Percentiles rank a stretch among this genome's conserved stretches.
Evolutionary conservation across 1,140 invertebrate species (phyloP).

Genomic region (Augochlora pura): DNA sequence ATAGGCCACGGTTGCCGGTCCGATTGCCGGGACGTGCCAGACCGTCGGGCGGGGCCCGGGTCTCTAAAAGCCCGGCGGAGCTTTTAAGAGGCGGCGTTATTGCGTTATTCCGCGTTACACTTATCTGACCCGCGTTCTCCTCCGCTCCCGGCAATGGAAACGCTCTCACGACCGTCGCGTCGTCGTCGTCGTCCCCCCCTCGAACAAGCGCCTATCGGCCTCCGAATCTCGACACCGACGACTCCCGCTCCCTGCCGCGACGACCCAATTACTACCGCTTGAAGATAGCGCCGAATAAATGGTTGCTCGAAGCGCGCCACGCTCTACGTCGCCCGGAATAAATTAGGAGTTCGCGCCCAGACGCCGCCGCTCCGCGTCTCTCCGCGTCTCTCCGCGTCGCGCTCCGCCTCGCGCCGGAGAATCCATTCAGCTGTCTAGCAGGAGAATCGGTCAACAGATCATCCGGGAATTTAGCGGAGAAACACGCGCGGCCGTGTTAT

Average conservation of each 20-base stretch:
- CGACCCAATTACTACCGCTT: constrained; percentile 11
- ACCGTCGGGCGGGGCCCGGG: neutral
- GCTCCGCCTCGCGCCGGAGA: neutral
- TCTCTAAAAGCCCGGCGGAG: constrained; percentile 50
- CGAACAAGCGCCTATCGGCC: neutral
- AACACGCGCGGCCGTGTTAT: too few species aligned
- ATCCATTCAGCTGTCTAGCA: neutral
- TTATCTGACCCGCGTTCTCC: constrained; percentile 59
- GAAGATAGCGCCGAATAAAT: constrained; percentile 13
- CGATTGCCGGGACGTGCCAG: neutral
- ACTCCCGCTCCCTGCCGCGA: neutral
- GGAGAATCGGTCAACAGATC: neutral
- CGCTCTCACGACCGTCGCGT: too few species aligned
- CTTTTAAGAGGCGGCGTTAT: constrained; percentile 65
- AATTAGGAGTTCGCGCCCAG: neutral
- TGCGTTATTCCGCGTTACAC: constrained; percentile 68
- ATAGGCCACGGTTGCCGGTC: constrained; percentile 38
- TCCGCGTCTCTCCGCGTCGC: too few species aligned
- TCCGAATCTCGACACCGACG: constrained; percentile 9
- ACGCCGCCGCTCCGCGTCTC: too few species aligned
- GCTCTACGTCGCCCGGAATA: neutral
- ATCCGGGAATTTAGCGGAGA: neutral
- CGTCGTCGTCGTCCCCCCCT: too few species aligned
- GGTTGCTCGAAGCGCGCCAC: neutral
- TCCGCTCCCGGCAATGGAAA: neutral